Conservation (phyloP, 2,888 invertebrate genomes). For the Dinocampus coccinellae region DNA sequence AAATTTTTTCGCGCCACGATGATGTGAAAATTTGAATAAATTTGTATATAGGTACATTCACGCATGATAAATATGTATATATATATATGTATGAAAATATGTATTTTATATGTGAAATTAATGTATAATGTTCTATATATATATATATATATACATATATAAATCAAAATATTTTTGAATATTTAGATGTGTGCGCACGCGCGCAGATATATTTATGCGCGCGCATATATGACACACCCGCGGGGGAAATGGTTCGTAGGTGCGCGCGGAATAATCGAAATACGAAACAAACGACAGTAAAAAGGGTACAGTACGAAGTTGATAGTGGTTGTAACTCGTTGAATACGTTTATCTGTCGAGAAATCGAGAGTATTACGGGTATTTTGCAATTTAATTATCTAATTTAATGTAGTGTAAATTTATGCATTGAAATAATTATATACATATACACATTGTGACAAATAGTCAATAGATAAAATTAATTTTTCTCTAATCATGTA, state of each 20-base stretch:
- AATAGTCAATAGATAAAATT: neutral
- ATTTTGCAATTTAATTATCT: neutral
- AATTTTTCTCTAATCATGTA: neutral
- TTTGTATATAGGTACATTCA: no score
- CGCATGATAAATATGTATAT: no score
- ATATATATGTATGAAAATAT: no score
- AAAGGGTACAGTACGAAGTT: constrained; percentile 52
- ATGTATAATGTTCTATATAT: no score
- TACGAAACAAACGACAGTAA: constrained; percentile 62
- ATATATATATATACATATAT: no score
- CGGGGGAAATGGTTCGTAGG: neutral
- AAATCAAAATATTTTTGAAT: neutral
- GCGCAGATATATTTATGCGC: neutral
- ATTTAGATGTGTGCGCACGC: neutral
- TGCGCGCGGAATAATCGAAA: constrained; percentile 62
- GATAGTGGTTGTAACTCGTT: constrained; percentile 53
- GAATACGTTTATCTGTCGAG: constrained; percentile 36
- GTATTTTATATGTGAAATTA: no score
- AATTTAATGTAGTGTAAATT: neutral
- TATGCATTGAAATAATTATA: neutral
- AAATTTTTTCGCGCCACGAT: no score
- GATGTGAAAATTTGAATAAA: no score
- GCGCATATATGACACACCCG: neutral
- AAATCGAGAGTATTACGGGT: constrained; percentile 6
- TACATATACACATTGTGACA: neutral